These are phyloP conservation scores for Caenorhabditis brenneri DNA, from an alignment of 1,140 invertebrate species.

Conservation along the genomic window DNA sequence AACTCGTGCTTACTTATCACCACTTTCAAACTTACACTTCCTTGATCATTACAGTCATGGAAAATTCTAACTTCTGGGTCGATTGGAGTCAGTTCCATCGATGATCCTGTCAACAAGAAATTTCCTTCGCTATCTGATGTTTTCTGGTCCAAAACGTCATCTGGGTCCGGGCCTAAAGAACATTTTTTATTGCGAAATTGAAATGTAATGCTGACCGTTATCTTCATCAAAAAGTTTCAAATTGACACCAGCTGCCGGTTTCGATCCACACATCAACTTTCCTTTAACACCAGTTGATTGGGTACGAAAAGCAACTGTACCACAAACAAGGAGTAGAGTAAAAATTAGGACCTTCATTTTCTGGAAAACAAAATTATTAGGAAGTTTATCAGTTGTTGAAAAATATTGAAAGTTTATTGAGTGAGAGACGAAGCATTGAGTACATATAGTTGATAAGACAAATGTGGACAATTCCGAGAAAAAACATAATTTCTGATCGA, in stretches of 20 bases:
- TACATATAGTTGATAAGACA: neutral
- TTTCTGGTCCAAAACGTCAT: conserved; percentile 63
- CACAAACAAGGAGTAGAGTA: neutral
- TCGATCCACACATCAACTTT: conserved; percentile 62
- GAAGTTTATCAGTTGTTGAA: neutral
- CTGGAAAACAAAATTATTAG: neutral
- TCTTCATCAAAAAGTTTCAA: conserved; percentile 54
- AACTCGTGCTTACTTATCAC: neutral
- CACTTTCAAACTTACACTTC: conserved; percentile 34
- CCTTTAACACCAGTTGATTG: conserved; percentile 65
- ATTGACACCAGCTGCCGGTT: conserved; percentile 51
- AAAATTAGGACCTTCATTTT: conserved; percentile 6
- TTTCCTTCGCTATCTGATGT: conserved; percentile 62
- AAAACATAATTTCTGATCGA: conserved; percentile 5
- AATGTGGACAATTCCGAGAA: conserved; percentile 6
- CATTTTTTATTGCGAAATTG: neutral
- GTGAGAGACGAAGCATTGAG: neutral
- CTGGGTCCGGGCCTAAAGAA: conserved; percentile 66
- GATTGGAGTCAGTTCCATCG: conserved; percentile 68
- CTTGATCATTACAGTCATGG: conserved; percentile 66
- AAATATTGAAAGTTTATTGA: neutral
- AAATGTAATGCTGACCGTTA: conserved; percentile 58
- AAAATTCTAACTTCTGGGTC: conserved; percentile 69
- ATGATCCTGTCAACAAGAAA: conserved; percentile 63
- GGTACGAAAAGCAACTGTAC: conserved; percentile 59